Evolutionary conservation across 2,113 vertebrate genomes (phyloP).

Genomic region (Pao palembangensis): DNA sequence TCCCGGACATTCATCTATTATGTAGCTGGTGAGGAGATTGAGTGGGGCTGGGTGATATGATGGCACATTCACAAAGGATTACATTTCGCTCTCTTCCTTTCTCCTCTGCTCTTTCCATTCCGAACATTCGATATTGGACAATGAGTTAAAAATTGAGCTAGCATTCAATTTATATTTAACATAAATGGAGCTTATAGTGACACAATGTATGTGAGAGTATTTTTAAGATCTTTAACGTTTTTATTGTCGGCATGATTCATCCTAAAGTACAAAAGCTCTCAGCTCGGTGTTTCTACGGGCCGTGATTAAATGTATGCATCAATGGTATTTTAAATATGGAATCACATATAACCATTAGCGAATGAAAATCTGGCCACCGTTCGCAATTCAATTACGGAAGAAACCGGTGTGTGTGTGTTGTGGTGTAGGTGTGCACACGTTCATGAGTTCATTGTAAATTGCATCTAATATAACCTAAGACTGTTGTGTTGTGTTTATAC

Average conservation of each 20-base stretch:
- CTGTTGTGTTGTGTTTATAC: too few relatives aligned
- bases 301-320: slow-evolving; percentile 29
- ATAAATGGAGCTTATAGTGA: slow-evolving; percentile 8
- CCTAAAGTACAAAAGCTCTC: neutral
- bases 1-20: slow-evolving; percentile 67
- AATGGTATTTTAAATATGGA: slow-evolving; percentile 14
- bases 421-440: neutral
- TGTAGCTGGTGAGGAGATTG: slow-evolving; percentile 52
- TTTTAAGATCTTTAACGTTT: neutral
- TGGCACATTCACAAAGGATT: slow-evolving; percentile 64
- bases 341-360: slow-evolving; percentile 34
- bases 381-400: slow-evolving; percentile 2
- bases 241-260: slow-evolving; percentile 1
- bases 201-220: neutral
- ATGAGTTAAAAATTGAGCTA: slow-evolving; percentile 40
- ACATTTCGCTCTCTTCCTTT: slow-evolving; percentile 43
- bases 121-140: slow-evolving; percentile 55
- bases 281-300: too few relatives aligned
- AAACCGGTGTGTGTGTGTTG: neutral
- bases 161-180: slow-evolving; percentile 31
- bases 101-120: slow-evolving; percentile 24
- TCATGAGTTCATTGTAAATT: too few relatives aligned
- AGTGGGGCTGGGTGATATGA: slow-evolving; percentile 58
- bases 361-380: slow-evolving; percentile 40
- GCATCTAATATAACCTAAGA: too few relatives aligned